phyloP scores from a whole-genome alignment of 2,797 vertebrate species.

The Helostoma temminkii region DNA sequence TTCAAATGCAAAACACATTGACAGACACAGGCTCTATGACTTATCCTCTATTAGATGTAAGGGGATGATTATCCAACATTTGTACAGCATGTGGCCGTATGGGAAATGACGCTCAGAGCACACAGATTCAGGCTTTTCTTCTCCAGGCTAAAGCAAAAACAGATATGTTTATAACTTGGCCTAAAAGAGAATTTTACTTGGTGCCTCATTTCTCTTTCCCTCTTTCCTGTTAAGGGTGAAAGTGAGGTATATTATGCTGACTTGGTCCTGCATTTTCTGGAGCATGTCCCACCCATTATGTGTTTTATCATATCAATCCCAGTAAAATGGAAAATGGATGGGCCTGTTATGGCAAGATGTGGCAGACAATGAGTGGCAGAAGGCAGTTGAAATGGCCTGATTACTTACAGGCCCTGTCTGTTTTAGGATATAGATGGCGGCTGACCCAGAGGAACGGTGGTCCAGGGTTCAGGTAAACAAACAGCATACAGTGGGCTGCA shows the following conservation, averaged over 20 bases:
- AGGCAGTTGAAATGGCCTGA: constrained; percentile 64
- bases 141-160: constrained; percentile 63
- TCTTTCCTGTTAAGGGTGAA: constrained; percentile 45
- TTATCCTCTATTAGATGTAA: constrained; percentile 51
- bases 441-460: constrained; percentile 48
- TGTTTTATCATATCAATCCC: constrained; percentile 72
- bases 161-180: constrained; percentile 54
- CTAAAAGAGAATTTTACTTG: constrained; percentile 49
- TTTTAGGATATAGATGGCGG: constrained; percentile 62
- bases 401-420: constrained; percentile 74
- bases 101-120: constrained; percentile 39
- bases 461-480: constrained; percentile 77
- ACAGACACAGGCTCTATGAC: constrained; percentile 40
- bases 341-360: constrained; percentile 63
- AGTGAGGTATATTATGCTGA: constrained; percentile 52
- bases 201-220: constrained; percentile 40
- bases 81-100: constrained; percentile 54
- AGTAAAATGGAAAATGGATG: constrained; percentile 80
- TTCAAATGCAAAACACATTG: constrained; percentile 76
- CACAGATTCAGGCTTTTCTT: constrained; percentile 38
- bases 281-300: constrained; percentile 57
- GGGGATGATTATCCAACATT: constrained; percentile 58
- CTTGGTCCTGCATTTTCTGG: constrained; percentile 40
- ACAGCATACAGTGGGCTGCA: constrained; percentile 62
- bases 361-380: constrained; percentile 74